A percentile compares a stretch with the other conserved stretches of the same genome.
Conservation (phyloP, 2,888 invertebrate genomes). For the Acanthosepion pharaonis region DNA sequence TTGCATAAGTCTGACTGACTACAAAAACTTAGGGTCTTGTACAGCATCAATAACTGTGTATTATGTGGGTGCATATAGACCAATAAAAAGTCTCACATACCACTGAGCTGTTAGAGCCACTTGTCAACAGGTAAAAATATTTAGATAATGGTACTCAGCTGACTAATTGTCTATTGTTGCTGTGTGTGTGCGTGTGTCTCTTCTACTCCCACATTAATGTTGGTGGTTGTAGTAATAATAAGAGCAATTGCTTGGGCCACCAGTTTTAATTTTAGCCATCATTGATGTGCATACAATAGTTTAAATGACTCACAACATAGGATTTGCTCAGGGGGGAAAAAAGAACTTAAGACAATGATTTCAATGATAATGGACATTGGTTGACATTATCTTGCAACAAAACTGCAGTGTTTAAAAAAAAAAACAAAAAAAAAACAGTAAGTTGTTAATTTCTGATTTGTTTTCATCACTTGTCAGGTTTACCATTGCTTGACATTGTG, state of each 20-base stretch:
- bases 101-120: neutral
- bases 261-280: constrained; percentile 45
- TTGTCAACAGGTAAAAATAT: neutral
- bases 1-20: too few relatives aligned
- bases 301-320: neutral
- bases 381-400: neutral
- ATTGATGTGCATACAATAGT: neutral
- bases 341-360: neutral
- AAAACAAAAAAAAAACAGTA: neutral
- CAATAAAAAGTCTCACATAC: neutral
- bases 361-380: neutral
- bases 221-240: constrained; percentile 35
- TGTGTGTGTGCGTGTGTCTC: neutral
- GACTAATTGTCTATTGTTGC: constrained; percentile 20
- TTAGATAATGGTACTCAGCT: constrained; percentile 22
- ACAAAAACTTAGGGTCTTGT: too few relatives aligned
- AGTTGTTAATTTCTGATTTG: neutral
- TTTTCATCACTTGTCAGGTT: neutral
- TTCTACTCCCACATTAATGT: neutral
- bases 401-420: neutral
- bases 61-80: too few relatives aligned
- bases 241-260: constrained; percentile 35
- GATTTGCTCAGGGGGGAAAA: neutral
- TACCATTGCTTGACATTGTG: neutral
- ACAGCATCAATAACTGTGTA: too few relatives aligned